Evolutionary conservation across 2,888 invertebrate species (phyloP), one percentile per base, ranked within the genome.

Genomic region (Boloria selene): DNA sequence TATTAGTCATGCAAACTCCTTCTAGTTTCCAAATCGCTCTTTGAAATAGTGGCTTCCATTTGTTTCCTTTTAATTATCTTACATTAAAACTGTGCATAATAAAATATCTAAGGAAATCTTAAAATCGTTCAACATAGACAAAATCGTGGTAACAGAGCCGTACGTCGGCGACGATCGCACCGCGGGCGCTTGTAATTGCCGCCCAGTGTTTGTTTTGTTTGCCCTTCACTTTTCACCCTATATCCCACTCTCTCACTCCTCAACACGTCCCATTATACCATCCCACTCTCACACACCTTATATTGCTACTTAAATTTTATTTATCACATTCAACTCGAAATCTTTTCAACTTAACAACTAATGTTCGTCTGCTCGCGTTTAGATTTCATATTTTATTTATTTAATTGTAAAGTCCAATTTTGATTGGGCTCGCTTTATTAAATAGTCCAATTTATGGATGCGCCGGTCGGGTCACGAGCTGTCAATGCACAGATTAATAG

Each of bases 121-220:
- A 22, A 65, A 31, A 51, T 7, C 10, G 5, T 45, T n/a, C 45
- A 17, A 22, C 1, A n/a, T 54, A 45, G 56, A 26, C 53, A 31
- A 31, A 77, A 82, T 84, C 83, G 82, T 68, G 79, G 72, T 70
- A 78, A 73, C 72, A 59, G 77, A 72, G 44, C 81, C 71, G 83
- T 77, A 74, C 78, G 71, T 71, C 75, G 81, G 81, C 81, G 79
- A 78, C 80, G 76, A 74, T 75, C 78, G 72, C 86, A 77, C 84
- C 80, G 82, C 86, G 75, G 83, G 85, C 83, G 83, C 82, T 79
- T 83, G 86, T 86, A 84, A 86, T 86, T 85, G 84, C 83, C 84
- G 83, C 84, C 82, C 84, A 82, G 77, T 86, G 84, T 86, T 87
- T 86, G 84, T 87, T 87, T 87, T 85, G 79, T 83, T 81, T 81